These are phyloP conservation scores for Melanotaenia nigrans DNA, from an alignment of 2,797 vertebrate genomes.

Conservation along the genomic window DNA sequence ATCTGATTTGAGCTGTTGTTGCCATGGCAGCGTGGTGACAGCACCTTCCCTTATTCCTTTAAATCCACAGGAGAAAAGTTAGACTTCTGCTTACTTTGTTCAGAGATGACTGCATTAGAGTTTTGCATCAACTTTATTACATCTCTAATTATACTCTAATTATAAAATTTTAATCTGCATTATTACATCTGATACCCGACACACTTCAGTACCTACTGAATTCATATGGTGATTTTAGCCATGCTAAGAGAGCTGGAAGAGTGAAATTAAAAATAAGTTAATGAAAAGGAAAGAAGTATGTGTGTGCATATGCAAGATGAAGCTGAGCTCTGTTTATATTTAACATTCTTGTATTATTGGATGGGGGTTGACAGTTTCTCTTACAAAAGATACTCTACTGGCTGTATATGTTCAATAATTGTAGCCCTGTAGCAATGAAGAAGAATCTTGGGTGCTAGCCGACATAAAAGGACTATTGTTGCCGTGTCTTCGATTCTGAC, in stretches of 20 bases:
- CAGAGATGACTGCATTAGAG: conserved; percentile 54
- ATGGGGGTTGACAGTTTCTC: conserved; percentile 50
- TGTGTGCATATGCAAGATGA: conserved; percentile 25
- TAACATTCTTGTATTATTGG: conserved; percentile 48
- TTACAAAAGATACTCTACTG: conserved; percentile 53
- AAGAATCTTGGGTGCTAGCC: conserved; percentile 47
- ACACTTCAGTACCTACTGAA: conserved; percentile 70
- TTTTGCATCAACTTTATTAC: conserved; percentile 66
- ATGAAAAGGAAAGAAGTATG: conserved; percentile 37
- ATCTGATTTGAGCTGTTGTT: conserved; percentile 61
- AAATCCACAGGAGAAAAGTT: conserved; percentile 29
- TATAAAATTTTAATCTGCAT: conserved; percentile 73
- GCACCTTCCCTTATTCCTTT: conserved; percentile 39
- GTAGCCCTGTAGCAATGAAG: conserved; percentile 60
- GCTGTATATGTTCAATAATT: conserved; percentile 69
- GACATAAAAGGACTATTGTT: conserved; percentile 63
- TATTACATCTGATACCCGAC: conserved; percentile 72
- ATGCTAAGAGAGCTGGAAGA: conserved; percentile 56
- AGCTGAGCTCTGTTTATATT: conserved; percentile 40
- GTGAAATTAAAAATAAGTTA: conserved; percentile 59
- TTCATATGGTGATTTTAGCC: conserved; percentile 72
- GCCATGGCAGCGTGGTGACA: conserved; percentile 47
- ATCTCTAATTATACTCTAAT: conserved; percentile 75
- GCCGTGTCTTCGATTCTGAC: conserved; percentile 60
- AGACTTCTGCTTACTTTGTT: conserved; percentile 53